phyloP scores from a whole-genome alignment of 2,797 vertebrate genomes.

The Pangasius mekongensis region DNA sequence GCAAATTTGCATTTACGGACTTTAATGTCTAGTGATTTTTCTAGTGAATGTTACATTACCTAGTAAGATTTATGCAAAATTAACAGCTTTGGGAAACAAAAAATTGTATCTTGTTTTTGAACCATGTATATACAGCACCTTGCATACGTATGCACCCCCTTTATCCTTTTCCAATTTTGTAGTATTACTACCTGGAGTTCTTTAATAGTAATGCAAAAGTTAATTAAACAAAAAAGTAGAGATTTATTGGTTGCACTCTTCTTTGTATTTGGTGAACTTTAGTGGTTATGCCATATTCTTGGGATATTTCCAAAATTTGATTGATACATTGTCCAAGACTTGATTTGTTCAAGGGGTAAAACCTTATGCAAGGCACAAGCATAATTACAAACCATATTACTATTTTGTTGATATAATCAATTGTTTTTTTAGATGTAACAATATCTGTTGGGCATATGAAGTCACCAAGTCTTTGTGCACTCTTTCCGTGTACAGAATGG shows the following conservation, averaged over 20 bases:
- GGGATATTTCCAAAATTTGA: neutral
- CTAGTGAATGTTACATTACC: neutral
- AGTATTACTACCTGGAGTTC: neutral
- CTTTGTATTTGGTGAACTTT: neutral
- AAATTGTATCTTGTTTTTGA: neutral
- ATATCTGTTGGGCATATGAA: neutral
- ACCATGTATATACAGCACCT: neutral
- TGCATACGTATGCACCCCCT: neutral
- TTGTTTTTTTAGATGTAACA: neutral
- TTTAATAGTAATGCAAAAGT: neutral
- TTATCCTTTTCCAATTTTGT: neutral
- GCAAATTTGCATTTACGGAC: neutral
- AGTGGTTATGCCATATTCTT: neutral
- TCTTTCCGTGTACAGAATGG: constrained; percentile 82
- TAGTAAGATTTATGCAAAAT: neutral
- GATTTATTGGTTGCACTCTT: neutral
- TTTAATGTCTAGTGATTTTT: neutral
- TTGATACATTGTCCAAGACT: neutral
- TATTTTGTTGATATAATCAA: too few relatives aligned
- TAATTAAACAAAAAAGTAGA: neutral
- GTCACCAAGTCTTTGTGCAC: neutral
- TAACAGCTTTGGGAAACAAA: neutral
- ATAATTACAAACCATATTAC: neutral
- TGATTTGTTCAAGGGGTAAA: neutral
- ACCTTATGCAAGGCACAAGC: neutral